Evolutionary conservation across 2,113 vertebrate species (phyloP).

Genomic region (Megaceryle torquata): DNA sequence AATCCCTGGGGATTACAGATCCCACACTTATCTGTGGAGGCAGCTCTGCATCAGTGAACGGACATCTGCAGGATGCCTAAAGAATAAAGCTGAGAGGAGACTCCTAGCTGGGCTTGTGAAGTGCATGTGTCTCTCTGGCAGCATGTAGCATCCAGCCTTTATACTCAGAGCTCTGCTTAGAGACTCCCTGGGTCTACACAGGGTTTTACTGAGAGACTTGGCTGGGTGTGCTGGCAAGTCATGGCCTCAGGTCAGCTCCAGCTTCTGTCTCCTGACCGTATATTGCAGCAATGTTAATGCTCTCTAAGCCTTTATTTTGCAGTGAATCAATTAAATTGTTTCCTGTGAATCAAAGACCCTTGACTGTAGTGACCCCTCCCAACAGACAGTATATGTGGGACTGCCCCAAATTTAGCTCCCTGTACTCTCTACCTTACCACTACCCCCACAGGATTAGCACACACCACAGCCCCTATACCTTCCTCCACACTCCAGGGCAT

Average conservation of each 20-base stretch:
- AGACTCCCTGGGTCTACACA: accelerated
- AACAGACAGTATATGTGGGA: not conserved
- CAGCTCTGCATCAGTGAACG: not conserved
- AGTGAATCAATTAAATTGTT: not conserved
- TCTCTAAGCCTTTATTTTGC: not conserved
- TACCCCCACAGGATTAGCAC: not conserved
- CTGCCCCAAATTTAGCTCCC: not conserved
- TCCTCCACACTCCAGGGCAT: not conserved
- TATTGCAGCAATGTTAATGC: not conserved
- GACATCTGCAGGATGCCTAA: not conserved
- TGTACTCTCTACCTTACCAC: not conserved
- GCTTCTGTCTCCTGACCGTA: not conserved
- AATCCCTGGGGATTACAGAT: not conserved
- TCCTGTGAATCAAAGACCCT: not conserved
- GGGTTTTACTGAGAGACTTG: not conserved
- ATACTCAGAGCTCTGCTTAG: not conserved
- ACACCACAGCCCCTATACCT: not conserved
- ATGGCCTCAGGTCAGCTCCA: not conserved
- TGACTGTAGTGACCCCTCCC: not conserved
- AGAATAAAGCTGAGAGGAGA: not conserved
- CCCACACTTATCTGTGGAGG: not conserved
- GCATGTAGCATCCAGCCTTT: not conserved
- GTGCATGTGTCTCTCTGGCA: not conserved
- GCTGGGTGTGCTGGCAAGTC: not conserved
- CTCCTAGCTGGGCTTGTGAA: not conserved